phyloP scores from a whole-genome alignment of 1,140 invertebrate genomes.

The Heliconius melpomene region DNA sequence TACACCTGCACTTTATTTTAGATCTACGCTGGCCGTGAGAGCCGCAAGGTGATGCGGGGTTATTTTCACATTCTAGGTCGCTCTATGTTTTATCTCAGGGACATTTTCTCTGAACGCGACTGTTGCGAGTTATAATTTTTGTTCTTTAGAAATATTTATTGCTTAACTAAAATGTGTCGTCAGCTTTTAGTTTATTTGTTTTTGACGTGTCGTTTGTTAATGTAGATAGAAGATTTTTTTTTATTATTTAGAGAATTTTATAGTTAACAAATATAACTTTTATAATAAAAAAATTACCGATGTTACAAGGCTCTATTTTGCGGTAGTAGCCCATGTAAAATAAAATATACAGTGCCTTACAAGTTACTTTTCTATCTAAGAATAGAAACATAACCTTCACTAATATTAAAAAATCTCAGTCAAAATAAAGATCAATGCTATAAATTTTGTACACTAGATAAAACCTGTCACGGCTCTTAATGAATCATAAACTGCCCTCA shows the following conservation, averaged over 20 bases:
- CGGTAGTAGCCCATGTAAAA: not conserved
- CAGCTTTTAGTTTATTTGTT: not conserved
- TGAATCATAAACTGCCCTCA: constrained; percentile 24
- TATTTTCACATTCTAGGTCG: constrained; percentile 77
- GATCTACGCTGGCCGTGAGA: constrained; percentile 59
- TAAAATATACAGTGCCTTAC: not conserved
- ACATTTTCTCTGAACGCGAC: constrained; percentile 53
- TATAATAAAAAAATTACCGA: too few species aligned
- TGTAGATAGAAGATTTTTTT: not conserved
- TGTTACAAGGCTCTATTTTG: too few species aligned
- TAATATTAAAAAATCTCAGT: not conserved
- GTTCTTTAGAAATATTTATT: constrained; percentile 31
- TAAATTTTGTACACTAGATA: constrained; percentile 11
- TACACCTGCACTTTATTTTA: constrained; percentile 76
- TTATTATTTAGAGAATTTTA: not conserved
- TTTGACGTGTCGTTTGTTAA: not conserved
- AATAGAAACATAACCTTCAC: not conserved
- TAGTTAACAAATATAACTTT: too few species aligned
- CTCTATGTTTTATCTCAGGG: constrained; percentile 71
- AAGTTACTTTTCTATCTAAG: not conserved
- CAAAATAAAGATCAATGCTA: not conserved
- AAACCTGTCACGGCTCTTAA: constrained; percentile 21
- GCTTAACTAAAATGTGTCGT: not conserved
- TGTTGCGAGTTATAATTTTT: constrained; percentile 44
- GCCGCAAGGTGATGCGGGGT: constrained; percentile 69